Evolutionary conservation across 2,888 invertebrate genomes (phyloP).

Genomic region (Pachycephus smyrnensis): DNA sequence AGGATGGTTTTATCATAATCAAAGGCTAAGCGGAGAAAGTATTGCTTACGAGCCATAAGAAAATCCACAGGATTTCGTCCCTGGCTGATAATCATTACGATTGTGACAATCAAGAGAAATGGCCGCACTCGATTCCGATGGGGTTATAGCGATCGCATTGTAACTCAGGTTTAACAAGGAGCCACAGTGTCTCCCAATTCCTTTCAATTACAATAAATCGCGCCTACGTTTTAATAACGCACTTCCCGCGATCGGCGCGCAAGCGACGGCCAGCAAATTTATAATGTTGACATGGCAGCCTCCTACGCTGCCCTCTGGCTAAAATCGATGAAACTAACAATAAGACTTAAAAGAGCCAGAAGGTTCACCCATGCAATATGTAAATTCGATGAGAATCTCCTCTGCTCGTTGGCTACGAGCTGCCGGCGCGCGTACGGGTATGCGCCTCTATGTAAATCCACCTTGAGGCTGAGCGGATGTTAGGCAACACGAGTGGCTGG

Average conservation of each 20-base stretch:
- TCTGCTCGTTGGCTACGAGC: neutral
- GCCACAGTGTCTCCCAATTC: slow-evolving; percentile 3
- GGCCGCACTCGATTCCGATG: no score
- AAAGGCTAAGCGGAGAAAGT: no score
- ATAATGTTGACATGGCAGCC: slow-evolving; percentile 40
- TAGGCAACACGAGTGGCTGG: slow-evolving; percentile 51
- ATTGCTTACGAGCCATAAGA: no score
- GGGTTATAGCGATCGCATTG: neutral
- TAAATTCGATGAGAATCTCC: slow-evolving; percentile 17
- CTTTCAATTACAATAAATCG: slow-evolving; percentile 29
- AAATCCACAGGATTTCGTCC: no score
- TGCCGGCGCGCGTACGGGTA: neutral
- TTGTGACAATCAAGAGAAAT: no score
- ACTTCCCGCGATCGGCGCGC: slow-evolving; percentile 23
- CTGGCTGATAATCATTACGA: no score
- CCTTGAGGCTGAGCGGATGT: slow-evolving; percentile 47
- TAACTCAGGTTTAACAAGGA: slow-evolving; percentile 7
- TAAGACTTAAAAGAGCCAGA: neutral
- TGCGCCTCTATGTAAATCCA: slow-evolving; percentile 1
- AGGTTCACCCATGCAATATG: slow-evolving; percentile 13
- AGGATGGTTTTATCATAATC: no score
- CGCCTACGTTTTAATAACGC: slow-evolving; percentile 33
- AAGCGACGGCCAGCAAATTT: slow-evolving; percentile 38
- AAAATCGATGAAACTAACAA: slow-evolving; percentile 1
- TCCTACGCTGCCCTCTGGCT: slow-evolving; percentile 3